phyloP scores from a whole-genome alignment of 2,113 vertebrate genomes.

The Tauraco erythrolophus region DNA sequence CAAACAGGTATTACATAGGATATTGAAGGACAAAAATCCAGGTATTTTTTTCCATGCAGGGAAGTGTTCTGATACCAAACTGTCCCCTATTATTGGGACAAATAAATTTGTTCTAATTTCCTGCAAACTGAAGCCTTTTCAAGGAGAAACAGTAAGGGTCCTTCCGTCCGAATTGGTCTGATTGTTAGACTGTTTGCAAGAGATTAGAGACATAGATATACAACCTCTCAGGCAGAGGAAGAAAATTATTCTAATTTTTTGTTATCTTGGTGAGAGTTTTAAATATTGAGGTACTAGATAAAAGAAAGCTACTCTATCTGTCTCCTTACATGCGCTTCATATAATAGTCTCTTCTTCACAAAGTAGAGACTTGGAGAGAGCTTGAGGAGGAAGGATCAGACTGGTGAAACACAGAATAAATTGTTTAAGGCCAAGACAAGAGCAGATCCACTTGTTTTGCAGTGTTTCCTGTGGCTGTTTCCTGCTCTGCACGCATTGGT shows the following conservation, averaged over 20 bases:
- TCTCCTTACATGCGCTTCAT: not conserved
- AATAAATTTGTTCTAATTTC: not conserved
- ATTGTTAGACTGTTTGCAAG: not conserved
- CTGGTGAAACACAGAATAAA: not conserved
- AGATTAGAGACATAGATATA: not conserved
- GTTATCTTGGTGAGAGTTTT: not conserved
- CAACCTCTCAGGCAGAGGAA: not conserved
- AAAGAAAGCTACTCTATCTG: not conserved
- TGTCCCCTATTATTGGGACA: not conserved
- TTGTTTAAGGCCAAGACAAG: not conserved
- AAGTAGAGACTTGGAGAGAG: not conserved
- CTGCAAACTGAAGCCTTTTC: not conserved
- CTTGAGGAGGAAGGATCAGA: not conserved
- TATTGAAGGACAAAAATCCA: not conserved
- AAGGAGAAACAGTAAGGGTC: not conserved
- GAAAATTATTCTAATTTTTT: not conserved
- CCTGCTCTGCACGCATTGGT: accelerated
- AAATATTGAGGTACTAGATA: not conserved
- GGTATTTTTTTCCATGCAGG: not conserved
- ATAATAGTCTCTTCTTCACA: not conserved
- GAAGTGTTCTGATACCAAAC: not conserved
- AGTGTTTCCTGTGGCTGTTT: not conserved
- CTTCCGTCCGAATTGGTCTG: not conserved
- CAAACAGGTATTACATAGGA: not conserved
- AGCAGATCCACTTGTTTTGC: not conserved